These are phyloP conservation scores for Poeciliopsis prolifica DNA, from an alignment of 2,113 vertebrate species.

Conservation along the genomic window DNA sequence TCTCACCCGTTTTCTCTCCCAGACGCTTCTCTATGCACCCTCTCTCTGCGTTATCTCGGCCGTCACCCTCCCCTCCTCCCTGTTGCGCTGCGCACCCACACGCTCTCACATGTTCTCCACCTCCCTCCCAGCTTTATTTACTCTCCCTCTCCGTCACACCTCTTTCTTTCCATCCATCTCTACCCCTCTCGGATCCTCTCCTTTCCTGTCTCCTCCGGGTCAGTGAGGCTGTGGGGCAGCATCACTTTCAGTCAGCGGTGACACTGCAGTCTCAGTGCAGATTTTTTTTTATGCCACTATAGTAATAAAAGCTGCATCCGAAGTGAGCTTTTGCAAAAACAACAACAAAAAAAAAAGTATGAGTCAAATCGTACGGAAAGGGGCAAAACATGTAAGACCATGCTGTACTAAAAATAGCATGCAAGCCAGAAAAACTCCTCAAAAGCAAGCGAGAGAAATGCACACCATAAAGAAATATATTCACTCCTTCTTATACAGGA, in stretches of 20 bases:
- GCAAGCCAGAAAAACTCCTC: neutral
- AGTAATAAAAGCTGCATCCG: slow-evolving; percentile 36
- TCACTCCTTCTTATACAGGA: slow-evolving; percentile 31
- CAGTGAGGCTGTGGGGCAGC: slow-evolving; percentile 65
- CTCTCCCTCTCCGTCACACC: slow-evolving; percentile 24
- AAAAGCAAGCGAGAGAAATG: neutral
- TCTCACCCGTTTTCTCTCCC: slow-evolving; percentile 65
- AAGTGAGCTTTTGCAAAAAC: slow-evolving; percentile 24
- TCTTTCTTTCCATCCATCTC: slow-evolving; percentile 21
- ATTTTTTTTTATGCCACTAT: slow-evolving; percentile 58
- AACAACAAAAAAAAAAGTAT: neutral
- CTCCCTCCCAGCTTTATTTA: slow-evolving; percentile 32
- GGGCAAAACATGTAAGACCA: slow-evolving; percentile 1
- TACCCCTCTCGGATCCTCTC: slow-evolving; percentile 5
- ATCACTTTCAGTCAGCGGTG: slow-evolving; percentile 78
- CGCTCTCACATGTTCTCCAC: slow-evolving; percentile 21
- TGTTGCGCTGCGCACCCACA: slow-evolving; percentile 34
- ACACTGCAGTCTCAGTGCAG: slow-evolving; percentile 81
- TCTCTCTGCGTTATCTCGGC: slow-evolving; percentile 51
- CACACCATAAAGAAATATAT: slow-evolving; percentile 3
- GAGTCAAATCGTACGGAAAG: neutral
- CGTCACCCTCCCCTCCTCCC: slow-evolving; percentile 41
- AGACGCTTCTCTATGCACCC: slow-evolving; percentile 61
- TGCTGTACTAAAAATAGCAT: slow-evolving; percentile 31
- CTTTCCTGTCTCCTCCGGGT: slow-evolving; percentile 33